phyloP scores from a whole-genome alignment of 2,797 vertebrate species.

The Crenuchus spilurus region DNA sequence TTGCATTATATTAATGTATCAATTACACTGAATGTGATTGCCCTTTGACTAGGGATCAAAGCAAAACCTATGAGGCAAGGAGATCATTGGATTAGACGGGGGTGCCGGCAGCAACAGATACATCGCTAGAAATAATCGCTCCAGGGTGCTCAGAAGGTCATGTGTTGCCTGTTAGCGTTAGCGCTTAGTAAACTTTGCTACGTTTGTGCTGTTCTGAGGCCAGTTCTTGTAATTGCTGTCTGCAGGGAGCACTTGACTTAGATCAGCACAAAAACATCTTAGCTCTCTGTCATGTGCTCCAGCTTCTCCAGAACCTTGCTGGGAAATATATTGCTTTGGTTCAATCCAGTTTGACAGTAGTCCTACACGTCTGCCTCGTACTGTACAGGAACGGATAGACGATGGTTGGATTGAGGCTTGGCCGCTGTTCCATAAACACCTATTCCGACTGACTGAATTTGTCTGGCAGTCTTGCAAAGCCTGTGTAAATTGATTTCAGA shows the following conservation, averaged over 20 bases:
- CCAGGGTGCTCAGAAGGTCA: slow-evolving; percentile 32
- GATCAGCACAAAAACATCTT: neutral
- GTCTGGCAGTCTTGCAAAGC: neutral
- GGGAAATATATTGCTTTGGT: neutral
- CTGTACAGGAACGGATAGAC: neutral
- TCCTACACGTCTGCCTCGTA: neutral
- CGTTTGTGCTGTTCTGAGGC: slow-evolving; percentile 11
- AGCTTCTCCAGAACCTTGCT: neutral
- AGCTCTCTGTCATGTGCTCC: neutral
- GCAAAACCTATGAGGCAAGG: slow-evolving; percentile 29
- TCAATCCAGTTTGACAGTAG: neutral
- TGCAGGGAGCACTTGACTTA: neutral
- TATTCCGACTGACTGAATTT: slow-evolving; percentile 3
- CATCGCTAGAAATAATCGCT: slow-evolving; percentile 38
- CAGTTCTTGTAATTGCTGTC: neutral
- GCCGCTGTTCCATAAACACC: neutral
- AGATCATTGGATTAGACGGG: slow-evolving; percentile 53
- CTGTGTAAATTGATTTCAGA: slow-evolving; percentile 13
- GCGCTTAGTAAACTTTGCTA: neutral
- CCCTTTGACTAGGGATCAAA: slow-evolving; percentile 56
- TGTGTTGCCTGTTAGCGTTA: neutral
- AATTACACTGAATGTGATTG: slow-evolving; percentile 57
- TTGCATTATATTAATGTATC: slow-evolving; percentile 61
- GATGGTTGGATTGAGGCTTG: neutral
- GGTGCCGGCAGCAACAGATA: slow-evolving; percentile 51